Evolutionary conservation across 2,797 vertebrate genomes (phyloP).

Genomic region (Aldrovandia affinis): DNA sequence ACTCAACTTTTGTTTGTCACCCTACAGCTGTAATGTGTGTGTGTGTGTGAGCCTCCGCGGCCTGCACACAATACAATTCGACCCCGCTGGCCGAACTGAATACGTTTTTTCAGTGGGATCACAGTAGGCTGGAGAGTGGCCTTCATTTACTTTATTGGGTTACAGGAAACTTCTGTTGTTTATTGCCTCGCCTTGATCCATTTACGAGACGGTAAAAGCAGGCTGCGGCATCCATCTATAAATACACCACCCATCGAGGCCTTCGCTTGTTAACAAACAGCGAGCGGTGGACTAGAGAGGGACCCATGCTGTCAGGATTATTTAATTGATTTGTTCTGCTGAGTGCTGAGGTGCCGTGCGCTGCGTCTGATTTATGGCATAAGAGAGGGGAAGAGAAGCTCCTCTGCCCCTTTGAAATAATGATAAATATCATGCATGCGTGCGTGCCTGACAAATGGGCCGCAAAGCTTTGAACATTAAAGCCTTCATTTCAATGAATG

Average conservation of each 20-base stretch:
- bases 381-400: constrained; percentile 36
- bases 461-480: constrained; percentile 46
- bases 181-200: constrained; percentile 68
- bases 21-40: not conserved
- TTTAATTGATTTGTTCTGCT: constrained; percentile 52
- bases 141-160: constrained; percentile 67
- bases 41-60: not conserved
- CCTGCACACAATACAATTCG: not conserved
- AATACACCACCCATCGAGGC: constrained; percentile 62
- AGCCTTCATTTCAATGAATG: constrained; percentile 38
- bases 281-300: constrained; percentile 42
- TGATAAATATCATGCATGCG: constrained; percentile 21
- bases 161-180: constrained; percentile 72
- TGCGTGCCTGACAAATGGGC: not conserved
- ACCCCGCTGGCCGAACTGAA: not conserved
- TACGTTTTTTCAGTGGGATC: constrained; percentile 15
- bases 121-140: constrained; percentile 42
- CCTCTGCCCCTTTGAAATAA: constrained; percentile 43
- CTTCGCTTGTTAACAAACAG: constrained; percentile 61
- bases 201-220: constrained; percentile 71
- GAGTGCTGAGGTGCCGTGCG: constrained; percentile 33
- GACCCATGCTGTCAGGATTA: constrained; percentile 28
- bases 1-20: not conserved
- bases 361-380: constrained; percentile 34
- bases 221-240: constrained; percentile 56